Percentiles rank a stretch among this genome's conserved stretches.
phyloP scores from a whole-genome alignment of 2,888 invertebrate species.

The Diabrotica balteata region DNA sequence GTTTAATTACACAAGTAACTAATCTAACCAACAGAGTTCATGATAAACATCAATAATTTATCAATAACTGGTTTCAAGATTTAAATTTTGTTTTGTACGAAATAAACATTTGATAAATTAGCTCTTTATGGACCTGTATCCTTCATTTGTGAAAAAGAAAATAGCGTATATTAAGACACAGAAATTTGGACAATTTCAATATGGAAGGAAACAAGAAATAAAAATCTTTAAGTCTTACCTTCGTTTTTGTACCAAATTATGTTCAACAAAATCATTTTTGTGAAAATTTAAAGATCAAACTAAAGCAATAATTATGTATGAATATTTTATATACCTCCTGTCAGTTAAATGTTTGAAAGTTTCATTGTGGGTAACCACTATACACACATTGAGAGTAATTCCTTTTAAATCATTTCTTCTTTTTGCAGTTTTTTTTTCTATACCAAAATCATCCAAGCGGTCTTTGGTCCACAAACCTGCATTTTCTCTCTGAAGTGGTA shows the following conservation, averaged over 20 bases:
- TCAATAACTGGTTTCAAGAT: too few species aligned
- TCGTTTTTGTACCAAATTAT: background rate
- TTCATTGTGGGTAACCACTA: slow-evolving; percentile 68
- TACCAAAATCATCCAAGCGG: slow-evolving; percentile 32
- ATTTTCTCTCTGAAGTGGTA: slow-evolving; percentile 44
- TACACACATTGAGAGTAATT: slow-evolving; percentile 63
- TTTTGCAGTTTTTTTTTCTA: slow-evolving; percentile 46
- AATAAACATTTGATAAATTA: too few species aligned
- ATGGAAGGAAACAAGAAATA: too few species aligned
- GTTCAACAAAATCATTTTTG: background rate
- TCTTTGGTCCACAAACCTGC: slow-evolving; percentile 46
- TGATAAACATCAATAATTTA: too few species aligned
- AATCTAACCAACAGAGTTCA: too few species aligned
- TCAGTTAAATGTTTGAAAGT: slow-evolving; percentile 68
- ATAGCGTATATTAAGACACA: too few species aligned
- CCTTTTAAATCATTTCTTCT: slow-evolving; percentile 62
- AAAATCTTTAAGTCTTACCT: too few species aligned
- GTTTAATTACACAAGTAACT: too few species aligned
- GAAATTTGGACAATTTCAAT: too few species aligned
- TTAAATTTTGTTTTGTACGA: too few species aligned
- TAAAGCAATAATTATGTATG: background rate
- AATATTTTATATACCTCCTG: slow-evolving; percentile 60
- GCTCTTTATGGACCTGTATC: too few species aligned
- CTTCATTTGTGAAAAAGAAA: too few species aligned
- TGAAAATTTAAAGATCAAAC: background rate